Conservation (phyloP, 2,888 invertebrate genomes). For the Prosapia bicincta region DNA sequence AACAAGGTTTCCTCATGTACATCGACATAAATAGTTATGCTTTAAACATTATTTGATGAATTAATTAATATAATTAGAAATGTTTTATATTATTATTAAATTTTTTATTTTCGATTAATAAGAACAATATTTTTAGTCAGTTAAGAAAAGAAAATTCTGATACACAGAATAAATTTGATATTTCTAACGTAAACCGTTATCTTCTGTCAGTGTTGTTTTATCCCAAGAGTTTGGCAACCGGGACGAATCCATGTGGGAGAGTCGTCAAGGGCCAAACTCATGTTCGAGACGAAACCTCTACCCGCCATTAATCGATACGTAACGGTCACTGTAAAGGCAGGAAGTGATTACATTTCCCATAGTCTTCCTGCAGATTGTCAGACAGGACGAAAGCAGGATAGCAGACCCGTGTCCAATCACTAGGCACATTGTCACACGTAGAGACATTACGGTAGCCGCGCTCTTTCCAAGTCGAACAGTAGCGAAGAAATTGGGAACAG, state of each 20-base stretch:
- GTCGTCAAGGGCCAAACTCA: not conserved
- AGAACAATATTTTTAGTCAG: too few relatives aligned
- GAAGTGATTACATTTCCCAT: not conserved
- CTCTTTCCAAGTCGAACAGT: too few relatives aligned
- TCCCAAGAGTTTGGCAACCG: not conserved
- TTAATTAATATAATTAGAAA: too few relatives aligned
- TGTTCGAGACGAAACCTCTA: not conserved
- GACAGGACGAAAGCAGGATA: not conserved
- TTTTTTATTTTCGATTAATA: too few relatives aligned
- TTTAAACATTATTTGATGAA: too few relatives aligned
- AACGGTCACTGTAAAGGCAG: not conserved
- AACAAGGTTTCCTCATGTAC: too few relatives aligned
- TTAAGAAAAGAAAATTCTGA: too few relatives aligned
- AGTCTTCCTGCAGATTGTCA: not conserved
- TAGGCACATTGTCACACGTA: not conserved
- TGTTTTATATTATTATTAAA: too few relatives aligned
- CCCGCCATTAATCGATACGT: not conserved
- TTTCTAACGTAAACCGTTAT: too few relatives aligned
- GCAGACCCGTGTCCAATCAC: not conserved
- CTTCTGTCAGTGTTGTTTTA: not conserved
- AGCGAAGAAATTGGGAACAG: too few relatives aligned
- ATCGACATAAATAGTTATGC: too few relatives aligned
- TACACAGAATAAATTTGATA: too few relatives aligned
- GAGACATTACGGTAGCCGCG: not conserved
- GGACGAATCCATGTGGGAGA: not conserved